Evolutionary conservation across 2,797 vertebrate species (phyloP).

Genomic region (Sebastes ruberrimus): DNA sequence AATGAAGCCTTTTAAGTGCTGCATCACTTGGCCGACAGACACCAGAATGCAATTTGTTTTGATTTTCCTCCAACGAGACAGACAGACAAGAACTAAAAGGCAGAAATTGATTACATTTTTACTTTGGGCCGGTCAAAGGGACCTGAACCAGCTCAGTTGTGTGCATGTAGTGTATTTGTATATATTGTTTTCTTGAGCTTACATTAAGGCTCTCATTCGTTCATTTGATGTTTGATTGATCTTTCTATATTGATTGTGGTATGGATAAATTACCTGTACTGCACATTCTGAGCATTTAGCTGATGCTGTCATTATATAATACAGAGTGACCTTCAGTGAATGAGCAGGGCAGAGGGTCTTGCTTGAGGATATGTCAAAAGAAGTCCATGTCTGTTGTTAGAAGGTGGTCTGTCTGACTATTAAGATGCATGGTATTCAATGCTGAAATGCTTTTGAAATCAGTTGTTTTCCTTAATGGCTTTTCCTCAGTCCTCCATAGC

Average conservation of each 20-base stretch:
- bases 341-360: not conserved
- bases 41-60: not conserved
- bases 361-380: not conserved
- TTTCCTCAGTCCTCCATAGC: slow-evolving; percentile 90
- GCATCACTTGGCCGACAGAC: not conserved
- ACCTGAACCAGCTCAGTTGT: not conserved
- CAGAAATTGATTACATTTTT: not conserved
- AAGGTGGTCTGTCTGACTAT: not conserved
- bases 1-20: not conserved
- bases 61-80: not conserved
- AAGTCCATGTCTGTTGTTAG: not conserved
- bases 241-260: not conserved
- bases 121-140: not conserved
- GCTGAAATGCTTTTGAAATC: not conserved
- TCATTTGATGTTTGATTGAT: not conserved
- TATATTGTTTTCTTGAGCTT: not conserved
- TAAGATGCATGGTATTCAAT: not conserved
- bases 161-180: not conserved
- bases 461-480: slow-evolving; percentile 70
- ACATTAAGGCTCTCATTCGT: not conserved
- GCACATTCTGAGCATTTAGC: not conserved
- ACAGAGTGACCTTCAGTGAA: not conserved
- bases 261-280: not conserved
- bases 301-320: not conserved
- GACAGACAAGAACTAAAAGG: not conserved